Conservation (phyloP, 2,113 vertebrate species). For the Castor canadensis region DNA sequence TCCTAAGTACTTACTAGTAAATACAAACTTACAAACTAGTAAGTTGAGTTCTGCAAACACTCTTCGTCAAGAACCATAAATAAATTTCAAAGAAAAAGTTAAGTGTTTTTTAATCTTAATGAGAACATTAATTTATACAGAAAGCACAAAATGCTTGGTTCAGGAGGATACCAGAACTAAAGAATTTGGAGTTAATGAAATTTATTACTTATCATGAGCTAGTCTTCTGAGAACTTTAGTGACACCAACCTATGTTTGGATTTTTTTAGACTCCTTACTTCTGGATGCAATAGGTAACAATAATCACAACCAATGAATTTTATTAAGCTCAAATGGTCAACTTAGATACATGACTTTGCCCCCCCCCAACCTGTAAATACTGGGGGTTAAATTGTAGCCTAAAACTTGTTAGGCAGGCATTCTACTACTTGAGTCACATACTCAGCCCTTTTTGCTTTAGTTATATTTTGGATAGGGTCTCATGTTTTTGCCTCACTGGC, state of each 20-base stretch:
- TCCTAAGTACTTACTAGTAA: no score
- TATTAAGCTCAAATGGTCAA: conserved; percentile 3
- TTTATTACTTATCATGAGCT: not conserved
- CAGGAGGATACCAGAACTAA: not conserved
- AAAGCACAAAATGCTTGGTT: not conserved
- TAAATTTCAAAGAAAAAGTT: conserved; percentile 16
- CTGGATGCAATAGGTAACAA: not conserved
- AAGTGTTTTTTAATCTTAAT: not conserved
- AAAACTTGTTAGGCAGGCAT: no score
- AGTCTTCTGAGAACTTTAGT: not conserved
- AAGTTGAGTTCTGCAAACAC: not conserved
- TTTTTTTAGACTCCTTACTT: not conserved
- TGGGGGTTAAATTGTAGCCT: no score
- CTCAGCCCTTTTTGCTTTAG: no score
- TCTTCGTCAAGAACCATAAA: not conserved
- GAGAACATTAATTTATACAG: not conserved
- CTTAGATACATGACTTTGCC: not conserved
- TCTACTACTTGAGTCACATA: no score
- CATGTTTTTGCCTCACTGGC: no score
- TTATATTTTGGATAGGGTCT: no score
- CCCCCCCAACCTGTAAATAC: no score
- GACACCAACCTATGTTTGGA: not conserved
- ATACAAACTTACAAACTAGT: not conserved
- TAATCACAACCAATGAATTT: not conserved
- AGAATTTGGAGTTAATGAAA: not conserved